Conservation (phyloP, 2,888 invertebrate genomes). For the Hoplodrina blanda region DNA sequence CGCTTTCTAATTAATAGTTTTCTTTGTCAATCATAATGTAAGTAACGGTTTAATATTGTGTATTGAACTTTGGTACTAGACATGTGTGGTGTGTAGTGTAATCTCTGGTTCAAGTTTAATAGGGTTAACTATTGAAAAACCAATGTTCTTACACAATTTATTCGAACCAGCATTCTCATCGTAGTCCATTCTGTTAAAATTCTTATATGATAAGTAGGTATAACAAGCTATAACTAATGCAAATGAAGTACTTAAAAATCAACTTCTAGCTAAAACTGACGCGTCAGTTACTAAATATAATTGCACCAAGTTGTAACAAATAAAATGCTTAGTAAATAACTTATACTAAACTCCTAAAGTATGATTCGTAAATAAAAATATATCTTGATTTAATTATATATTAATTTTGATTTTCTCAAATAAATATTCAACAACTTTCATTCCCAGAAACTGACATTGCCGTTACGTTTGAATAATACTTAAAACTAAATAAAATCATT, state of each 20-base stretch:
- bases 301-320: conserved; percentile 85
- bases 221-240: conserved; percentile 71
- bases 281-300: conserved; percentile 79
- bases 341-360: conserved; percentile 65
- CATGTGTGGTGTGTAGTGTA: background rate
- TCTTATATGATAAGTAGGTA: conserved; percentile 74
- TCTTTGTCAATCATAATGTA: too few species aligned
- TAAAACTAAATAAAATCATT: conserved; percentile 77
- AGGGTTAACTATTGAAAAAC: conserved; percentile 64
- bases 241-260: conserved; percentile 70
- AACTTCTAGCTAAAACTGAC: conserved; percentile 74
- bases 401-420: conserved; percentile 80
- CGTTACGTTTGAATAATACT: conserved; percentile 74
- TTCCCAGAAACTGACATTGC: conserved; percentile 61
- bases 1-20: too few species aligned
- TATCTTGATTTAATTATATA: conserved; percentile 73
- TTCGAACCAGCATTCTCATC: conserved; percentile 80
- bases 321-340: conserved; percentile 81
- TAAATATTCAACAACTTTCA: conserved; percentile 75
- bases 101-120: background rate
- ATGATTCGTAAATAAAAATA: conserved; percentile 76
- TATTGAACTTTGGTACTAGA: too few species aligned
- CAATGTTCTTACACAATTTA: conserved; percentile 78
- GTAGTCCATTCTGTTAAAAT: conserved; percentile 72
- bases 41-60: too few species aligned